These are phyloP conservation scores for Ginglymostoma cirratum DNA, from an alignment of 2,113 vertebrate genomes.

Conservation along the genomic window DNA sequence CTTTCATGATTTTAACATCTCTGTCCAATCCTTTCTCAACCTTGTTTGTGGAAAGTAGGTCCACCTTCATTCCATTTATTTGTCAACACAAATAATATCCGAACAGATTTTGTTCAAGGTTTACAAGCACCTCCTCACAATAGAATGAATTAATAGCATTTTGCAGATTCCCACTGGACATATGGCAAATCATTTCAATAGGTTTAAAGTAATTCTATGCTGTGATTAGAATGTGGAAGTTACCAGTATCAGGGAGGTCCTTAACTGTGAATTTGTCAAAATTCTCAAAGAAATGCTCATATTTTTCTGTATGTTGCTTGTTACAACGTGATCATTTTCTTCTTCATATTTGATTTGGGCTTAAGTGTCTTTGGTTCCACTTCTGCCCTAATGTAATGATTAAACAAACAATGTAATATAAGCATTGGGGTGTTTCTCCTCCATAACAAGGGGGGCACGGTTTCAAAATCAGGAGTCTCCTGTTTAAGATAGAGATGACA, in stretches of 20 bases:
- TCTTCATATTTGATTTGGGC: background rate
- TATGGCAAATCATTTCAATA: background rate
- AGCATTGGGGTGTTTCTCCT: no score
- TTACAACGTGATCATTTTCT: background rate
- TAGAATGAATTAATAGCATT: background rate
- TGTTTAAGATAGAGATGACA: no score
- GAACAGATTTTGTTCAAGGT: background rate
- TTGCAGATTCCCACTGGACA: conserved; percentile 14
- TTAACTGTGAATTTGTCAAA: background rate
- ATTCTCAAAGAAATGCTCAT: background rate
- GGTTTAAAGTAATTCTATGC: background rate
- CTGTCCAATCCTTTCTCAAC: background rate
- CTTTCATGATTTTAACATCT: background rate
- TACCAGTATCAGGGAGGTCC: background rate
- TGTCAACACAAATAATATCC: background rate
- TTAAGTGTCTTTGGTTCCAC: background rate
- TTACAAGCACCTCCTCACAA: background rate
- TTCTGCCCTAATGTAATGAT: background rate
- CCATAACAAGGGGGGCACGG: no score
- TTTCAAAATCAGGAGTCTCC: no score
- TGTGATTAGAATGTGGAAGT: background rate
- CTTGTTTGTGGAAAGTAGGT: background rate
- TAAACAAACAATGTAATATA: background rate
- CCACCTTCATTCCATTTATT: background rate
- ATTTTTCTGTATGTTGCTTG: background rate